Evolutionary conservation across 2,797 vertebrate species (phyloP).

Genomic region (Anomalospiza imberbis): DNA sequence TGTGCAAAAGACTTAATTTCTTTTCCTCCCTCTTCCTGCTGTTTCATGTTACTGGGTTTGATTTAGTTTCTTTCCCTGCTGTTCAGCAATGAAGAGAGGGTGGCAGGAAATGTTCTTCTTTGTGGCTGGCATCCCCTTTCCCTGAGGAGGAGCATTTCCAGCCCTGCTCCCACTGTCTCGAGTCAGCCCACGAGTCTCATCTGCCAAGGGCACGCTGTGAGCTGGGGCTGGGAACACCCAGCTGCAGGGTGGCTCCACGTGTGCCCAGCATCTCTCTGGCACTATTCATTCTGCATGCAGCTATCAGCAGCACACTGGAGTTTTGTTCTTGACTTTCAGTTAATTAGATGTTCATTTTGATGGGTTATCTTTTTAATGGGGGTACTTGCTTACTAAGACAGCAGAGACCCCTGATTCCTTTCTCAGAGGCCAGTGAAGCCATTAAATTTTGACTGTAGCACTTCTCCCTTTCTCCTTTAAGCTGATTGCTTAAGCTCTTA

Average conservation of each 20-base stretch:
- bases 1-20: not conserved
- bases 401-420: not conserved
- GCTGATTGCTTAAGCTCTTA: not conserved
- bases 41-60: not conserved
- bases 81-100: not conserved
- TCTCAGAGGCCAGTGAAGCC: not conserved
- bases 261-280: not conserved
- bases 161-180: not conserved
- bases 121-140: not conserved
- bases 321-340: not conserved
- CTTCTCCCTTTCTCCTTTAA: not conserved
- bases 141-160: not conserved
- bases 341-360: not conserved
- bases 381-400: not conserved
- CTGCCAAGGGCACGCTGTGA: rapidly evolving
- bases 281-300: not conserved
- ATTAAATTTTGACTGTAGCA: not conserved
- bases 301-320: not conserved
- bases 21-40: not conserved
- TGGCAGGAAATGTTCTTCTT: not conserved
- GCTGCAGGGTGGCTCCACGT: not conserved
- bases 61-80: not conserved
- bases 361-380: not conserved
- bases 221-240: rapidly evolving
- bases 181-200: rapidly evolving